Percentiles rank a stretch among this genome's conserved stretches.
These are phyloP conservation scores for Leptinotarsa rubiginosa DNA, from an alignment of 2,888 invertebrate genomes.

Conservation along the genomic window DNA sequence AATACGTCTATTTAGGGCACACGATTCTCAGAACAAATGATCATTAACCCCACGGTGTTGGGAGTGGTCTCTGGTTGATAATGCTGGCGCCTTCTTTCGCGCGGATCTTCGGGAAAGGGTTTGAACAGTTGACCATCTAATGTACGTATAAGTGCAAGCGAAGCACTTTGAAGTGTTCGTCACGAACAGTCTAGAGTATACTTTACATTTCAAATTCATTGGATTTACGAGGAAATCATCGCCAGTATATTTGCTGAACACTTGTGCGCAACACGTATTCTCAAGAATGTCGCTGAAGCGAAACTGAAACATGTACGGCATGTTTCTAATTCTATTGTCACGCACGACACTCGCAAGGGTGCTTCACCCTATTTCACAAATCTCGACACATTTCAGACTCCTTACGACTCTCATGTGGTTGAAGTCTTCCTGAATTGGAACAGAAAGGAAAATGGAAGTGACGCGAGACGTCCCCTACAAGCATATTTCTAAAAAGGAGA, in stretches of 20 bases:
- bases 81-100: too few species aligned
- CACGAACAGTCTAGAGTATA: too few species aligned
- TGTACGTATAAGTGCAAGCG: too few species aligned
- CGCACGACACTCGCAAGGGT: background rate
- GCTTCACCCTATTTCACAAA: background rate
- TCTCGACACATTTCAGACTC: background rate
- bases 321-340: conserved; percentile 2
- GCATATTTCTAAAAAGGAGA: background rate
- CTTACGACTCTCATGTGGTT: conserved; percentile 7
- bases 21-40: too few species aligned
- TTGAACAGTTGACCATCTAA: too few species aligned
- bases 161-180: too few species aligned
- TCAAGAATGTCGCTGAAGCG: background rate
- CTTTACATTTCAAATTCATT: too few species aligned
- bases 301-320: background rate
- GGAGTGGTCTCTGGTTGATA: too few species aligned
- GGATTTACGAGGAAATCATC: too few species aligned
- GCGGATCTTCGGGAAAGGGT: too few species aligned
- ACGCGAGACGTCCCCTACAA: background rate
- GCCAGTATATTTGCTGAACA: background rate
- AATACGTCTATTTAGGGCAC: too few species aligned
- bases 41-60: too few species aligned
- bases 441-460: conserved; percentile 2
- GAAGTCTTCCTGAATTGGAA: background rate
- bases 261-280: background rate